A percentile compares a stretch with the other conserved stretches of the same genome.
Evolutionary conservation across 2,888 invertebrate species (phyloP).

Genomic region (Atrina japonica): DNA sequence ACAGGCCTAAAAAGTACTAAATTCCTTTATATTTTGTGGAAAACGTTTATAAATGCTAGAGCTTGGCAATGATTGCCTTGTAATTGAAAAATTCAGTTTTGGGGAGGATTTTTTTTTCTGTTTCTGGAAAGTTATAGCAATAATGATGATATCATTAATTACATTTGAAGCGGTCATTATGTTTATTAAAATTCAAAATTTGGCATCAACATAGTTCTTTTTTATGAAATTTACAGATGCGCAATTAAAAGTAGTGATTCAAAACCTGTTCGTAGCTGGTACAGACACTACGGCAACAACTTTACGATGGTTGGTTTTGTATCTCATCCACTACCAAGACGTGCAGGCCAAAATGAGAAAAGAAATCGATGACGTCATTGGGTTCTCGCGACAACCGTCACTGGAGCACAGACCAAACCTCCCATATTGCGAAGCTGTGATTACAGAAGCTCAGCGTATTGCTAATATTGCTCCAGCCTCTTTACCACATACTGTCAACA

Average conservation of each 20-base stretch:
- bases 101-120: too few relatives aligned
- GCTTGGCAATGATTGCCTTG: too few relatives aligned
- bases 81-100: too few relatives aligned
- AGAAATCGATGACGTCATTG: constrained; percentile 13
- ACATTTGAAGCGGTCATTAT: too few relatives aligned
- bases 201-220: too few relatives aligned
- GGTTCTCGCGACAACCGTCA: neutral
- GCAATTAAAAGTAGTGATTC: neutral
- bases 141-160: too few relatives aligned
- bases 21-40: too few relatives aligned
- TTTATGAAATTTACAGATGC: neutral
- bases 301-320: constrained; percentile 15
- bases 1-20: too few relatives aligned
- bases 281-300: constrained; percentile 20
- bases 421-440: constrained; percentile 12
- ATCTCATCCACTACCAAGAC: constrained; percentile 3
- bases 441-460: neutral
- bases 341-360: constrained; percentile 1
- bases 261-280: constrained; percentile 8
- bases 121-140: too few relatives aligned
- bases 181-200: too few relatives aligned
- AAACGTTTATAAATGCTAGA: too few relatives aligned
- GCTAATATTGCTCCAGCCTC: neutral
- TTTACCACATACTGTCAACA: neutral
- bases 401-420: neutral